A percentile compares a stretch with the other conserved stretches of the same genome.
Evolutionary conservation across 2,113 vertebrate genomes (phyloP).

Genomic region (Paraplagusia blochii): DNA sequence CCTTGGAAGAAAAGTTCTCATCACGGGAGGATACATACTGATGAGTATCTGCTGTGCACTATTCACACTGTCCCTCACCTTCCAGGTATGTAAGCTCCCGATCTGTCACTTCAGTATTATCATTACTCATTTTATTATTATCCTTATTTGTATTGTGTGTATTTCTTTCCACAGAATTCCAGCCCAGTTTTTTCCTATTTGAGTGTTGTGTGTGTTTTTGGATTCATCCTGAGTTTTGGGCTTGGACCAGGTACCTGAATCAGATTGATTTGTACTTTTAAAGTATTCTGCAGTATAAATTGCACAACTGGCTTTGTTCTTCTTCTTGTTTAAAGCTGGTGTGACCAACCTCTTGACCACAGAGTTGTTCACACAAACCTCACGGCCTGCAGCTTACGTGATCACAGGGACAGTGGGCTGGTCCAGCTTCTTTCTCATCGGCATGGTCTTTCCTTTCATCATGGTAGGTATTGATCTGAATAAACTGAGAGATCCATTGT

Average conservation of each 20-base stretch:
- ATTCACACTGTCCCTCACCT: slow-evolving; percentile 81
- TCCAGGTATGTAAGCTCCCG: slow-evolving; percentile 76
- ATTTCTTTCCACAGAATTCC: slow-evolving; percentile 63
- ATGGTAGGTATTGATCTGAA: slow-evolving; percentile 65
- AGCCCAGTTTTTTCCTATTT: slow-evolving; percentile 80
- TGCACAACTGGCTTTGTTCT: not conserved
- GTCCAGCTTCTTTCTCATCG: slow-evolving; percentile 76
- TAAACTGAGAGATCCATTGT: too few relatives aligned
- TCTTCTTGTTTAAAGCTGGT: slow-evolving; percentile 66
- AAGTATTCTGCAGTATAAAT: not conserved
- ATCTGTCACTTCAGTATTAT: too few relatives aligned
- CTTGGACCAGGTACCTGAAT: slow-evolving; percentile 81
- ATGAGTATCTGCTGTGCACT: slow-evolving; percentile 83
- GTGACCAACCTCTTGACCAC: slow-evolving; percentile 78
- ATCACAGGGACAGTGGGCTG: slow-evolving; percentile 75
- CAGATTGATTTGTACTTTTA: not conserved
- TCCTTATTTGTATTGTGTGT: slow-evolving; percentile 7
- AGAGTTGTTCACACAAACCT: slow-evolving; percentile 79
- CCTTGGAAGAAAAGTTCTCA: slow-evolving; percentile 81
- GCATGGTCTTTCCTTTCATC: slow-evolving; percentile 79
- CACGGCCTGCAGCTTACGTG: slow-evolving; percentile 75
- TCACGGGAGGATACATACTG: slow-evolving; percentile 83
- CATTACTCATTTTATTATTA: too few relatives aligned
- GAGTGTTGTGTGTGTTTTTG: slow-evolving; percentile 81
- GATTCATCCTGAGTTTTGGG: slow-evolving; percentile 89